Evolutionary conservation across 2,888 invertebrate species (phyloP).

Genomic region (Empis stercorea): DNA sequence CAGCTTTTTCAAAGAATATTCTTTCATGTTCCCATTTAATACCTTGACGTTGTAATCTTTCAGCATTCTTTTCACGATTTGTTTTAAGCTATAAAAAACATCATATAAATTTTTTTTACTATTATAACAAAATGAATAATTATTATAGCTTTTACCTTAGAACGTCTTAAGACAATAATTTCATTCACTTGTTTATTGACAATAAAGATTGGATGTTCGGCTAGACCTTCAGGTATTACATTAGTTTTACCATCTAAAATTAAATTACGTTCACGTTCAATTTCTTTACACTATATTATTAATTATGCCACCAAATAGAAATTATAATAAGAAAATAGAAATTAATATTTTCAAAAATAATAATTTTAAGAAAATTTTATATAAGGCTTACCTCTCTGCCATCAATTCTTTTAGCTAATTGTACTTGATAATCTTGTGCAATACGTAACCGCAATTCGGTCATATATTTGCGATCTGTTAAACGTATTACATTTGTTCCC

Average conservation of each 20-base stretch:
- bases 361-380: too few species aligned
- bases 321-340: too few species aligned
- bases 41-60: constrained; percentile 31
- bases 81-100: constrained; percentile 28
- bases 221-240: constrained; percentile 45
- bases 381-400: constrained; percentile 41
- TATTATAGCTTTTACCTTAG: constrained; percentile 31
- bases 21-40: constrained; percentile 35
- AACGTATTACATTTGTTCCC: constrained; percentile 43
- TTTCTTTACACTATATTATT: constrained; percentile 41
- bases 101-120: too few species aligned
- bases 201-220: constrained; percentile 49
- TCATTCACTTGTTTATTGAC: constrained; percentile 40
- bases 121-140: neutral
- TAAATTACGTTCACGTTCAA: constrained; percentile 47
- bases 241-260: constrained; percentile 46
- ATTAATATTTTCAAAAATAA: too few species aligned
- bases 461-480: constrained; percentile 54
- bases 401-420: constrained; percentile 43
- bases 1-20: constrained; percentile 26
- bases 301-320: neutral
- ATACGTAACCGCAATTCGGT: constrained; percentile 43
- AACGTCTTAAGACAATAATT: constrained; percentile 38
- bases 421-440: constrained; percentile 44
- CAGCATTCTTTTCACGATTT: constrained; percentile 32